phyloP scores from a whole-genome alignment of 2,888 invertebrate genomes.

The Antitype chi region DNA sequence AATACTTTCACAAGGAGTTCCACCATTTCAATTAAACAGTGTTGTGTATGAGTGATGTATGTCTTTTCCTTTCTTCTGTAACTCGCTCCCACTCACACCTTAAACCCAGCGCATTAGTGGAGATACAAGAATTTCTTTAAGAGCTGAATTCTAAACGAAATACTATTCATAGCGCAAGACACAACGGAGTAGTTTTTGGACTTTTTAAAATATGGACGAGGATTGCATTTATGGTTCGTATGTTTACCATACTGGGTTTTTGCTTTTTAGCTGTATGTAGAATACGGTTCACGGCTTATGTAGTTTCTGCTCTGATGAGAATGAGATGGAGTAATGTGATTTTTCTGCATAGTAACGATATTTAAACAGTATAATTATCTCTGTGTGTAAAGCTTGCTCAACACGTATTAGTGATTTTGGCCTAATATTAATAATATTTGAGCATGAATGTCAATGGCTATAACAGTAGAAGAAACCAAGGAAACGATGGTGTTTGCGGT shows the following conservation, averaged over 20 bases:
- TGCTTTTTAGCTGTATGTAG: neutral
- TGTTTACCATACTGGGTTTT: constrained; percentile 19
- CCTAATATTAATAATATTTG: too few relatives aligned
- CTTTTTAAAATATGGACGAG: constrained; percentile 49
- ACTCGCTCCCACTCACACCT: constrained; percentile 24
- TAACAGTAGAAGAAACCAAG: too few relatives aligned
- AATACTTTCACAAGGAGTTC: neutral
- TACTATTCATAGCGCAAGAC: constrained; percentile 53
- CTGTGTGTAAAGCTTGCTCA: neutral
- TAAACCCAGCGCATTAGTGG: constrained; percentile 58
- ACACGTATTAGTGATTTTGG: too few relatives aligned
- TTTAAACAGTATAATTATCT: neutral
- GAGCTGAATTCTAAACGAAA: constrained; percentile 64
- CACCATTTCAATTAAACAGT: neutral
- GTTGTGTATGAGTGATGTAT: neutral
- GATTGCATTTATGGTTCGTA: constrained; percentile 38
- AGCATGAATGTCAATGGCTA: too few relatives aligned
- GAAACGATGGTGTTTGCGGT: too few relatives aligned
- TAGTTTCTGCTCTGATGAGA: neutral
- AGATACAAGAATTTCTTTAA: constrained; percentile 65
- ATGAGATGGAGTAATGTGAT: neutral
- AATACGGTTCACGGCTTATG: neutral
- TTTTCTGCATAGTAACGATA: neutral
- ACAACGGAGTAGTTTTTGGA: constrained; percentile 40
- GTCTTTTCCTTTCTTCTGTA: neutral